Evolutionary conservation across 2,113 vertebrate species (phyloP), one percentile per base, ranked within the genome.

Genomic region (Hepsetus odoe): DNA sequence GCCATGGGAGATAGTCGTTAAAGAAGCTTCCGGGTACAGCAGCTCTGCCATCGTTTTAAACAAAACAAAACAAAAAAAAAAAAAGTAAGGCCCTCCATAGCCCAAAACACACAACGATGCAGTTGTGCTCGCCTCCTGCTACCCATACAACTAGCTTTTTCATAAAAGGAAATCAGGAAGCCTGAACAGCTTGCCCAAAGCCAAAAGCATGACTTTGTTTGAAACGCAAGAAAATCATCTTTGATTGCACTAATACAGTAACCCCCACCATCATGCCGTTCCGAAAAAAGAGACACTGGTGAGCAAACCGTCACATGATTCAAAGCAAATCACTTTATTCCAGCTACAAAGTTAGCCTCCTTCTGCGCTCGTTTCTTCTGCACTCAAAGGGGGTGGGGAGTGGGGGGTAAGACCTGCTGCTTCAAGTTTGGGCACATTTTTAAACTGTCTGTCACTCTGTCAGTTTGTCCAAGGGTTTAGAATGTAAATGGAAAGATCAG

Each of bases 151-250:
- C 10, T 58, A 71, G 79, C 73, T 89, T 88, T 64, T 77, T 88
- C 65, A 86, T 82, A 64, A 74, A 53, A 62, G 44, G 26, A 55
- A n/a, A 56, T 26, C 58, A 20, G 46, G 53, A 80, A 80, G 26
- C 56, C 74, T 72, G 64, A 35, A 12, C 84, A 79, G 77, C 80
- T 86, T 59, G 84, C 87, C 87, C 77, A 83, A 81, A 86, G 86
- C 81, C 80, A 87, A 87, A 88, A 75, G 82, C 86, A 89, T 89
- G 88, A 89, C 86, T 89, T 86, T 84, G 83, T 86, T 85, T 80
- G 81, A 86, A 88, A 81, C 67, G 82, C 71, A 87, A 91, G 87
- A 86, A 80, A 85, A 76, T 86, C 81, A 84, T 72, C 83, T 87
- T 88, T 88, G 85, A 91, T 85, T 88, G 83, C 83, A 87, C 86